Conservation (phyloP, 2,797 vertebrate species). For the Masticophis lateralis region DNA sequence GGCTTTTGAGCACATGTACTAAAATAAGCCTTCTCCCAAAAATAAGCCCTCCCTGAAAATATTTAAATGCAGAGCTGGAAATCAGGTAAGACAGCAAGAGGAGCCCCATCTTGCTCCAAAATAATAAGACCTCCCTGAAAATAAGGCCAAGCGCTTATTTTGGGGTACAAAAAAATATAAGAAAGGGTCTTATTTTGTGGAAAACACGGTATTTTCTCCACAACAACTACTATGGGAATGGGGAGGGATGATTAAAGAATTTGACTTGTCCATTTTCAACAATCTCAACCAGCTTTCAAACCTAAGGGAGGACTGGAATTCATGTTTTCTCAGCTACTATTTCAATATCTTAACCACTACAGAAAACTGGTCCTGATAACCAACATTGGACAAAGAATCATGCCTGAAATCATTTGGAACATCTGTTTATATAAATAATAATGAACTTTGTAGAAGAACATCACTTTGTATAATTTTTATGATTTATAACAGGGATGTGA, state of each 20-base stretch:
- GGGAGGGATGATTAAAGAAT: not conserved
- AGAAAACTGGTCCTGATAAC: not conserved
- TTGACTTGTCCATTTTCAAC: not conserved
- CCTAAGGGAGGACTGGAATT: not conserved
- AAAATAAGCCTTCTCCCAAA: too few species aligned
- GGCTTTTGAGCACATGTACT: too few species aligned
- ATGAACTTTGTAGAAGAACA: not conserved
- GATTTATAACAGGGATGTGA: too few species aligned
- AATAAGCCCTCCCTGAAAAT: too few species aligned
- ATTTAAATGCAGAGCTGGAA: too few species aligned
- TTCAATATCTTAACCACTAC: not conserved
- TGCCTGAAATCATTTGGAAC: not conserved
- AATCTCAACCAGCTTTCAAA: not conserved
- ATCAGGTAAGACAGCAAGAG: too few species aligned
- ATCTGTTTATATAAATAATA: not conserved
- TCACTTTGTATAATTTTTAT: not conserved
- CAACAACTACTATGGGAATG: not conserved
- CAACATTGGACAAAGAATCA: not conserved
- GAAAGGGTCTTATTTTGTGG: too few species aligned
- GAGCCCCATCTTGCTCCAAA: too few species aligned
- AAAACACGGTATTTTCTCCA: not conserved
- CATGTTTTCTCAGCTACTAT: not conserved
- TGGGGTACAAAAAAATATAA: too few species aligned
- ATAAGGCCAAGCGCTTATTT: too few species aligned
- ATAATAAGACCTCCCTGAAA: too few species aligned